phyloP scores from a whole-genome alignment of 2,888 invertebrate genomes.

The Leistus spinibarbis region DNA sequence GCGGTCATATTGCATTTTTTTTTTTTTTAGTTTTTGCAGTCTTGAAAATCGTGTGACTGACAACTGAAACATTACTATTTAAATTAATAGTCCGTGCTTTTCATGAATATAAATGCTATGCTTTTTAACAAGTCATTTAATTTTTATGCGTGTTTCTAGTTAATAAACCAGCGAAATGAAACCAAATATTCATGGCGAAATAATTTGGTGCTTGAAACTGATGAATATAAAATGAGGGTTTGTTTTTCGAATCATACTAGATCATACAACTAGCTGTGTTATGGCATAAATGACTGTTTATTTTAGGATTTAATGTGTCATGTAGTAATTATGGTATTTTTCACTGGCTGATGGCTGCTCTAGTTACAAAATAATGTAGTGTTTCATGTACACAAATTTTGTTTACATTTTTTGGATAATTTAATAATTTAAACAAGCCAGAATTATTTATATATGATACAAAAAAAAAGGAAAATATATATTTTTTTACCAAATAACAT shows the following conservation, averaged over 20 bases:
- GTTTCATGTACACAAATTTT: too few species aligned
- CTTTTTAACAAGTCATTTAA: neutral
- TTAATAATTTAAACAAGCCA: neutral
- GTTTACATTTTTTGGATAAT: neutral
- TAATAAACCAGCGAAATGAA: neutral
- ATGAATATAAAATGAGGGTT: neutral
- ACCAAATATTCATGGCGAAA: neutral
- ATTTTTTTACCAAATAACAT: neutral
- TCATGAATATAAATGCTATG: neutral
- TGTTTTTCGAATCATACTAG: neutral
- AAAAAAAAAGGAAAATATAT: neutral
- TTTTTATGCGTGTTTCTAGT: neutral
- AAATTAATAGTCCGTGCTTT: neutral
- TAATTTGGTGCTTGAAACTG: neutral
- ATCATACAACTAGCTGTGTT: neutral
- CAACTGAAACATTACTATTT: too few species aligned
- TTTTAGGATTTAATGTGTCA: neutral
- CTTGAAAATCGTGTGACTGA: neutral
- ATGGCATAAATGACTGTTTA: neutral
- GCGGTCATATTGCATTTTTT: neutral
- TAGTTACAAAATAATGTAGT: neutral
- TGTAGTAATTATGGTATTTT: neutral
- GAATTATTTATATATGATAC: neutral
- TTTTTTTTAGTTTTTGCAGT: too few species aligned
- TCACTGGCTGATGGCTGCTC: too few species aligned